A percentile compares a stretch with the other conserved stretches of the same genome.
Conservation (phyloP, 2,888 invertebrate species). For the Venustoraphidia nigricollis region DNA sequence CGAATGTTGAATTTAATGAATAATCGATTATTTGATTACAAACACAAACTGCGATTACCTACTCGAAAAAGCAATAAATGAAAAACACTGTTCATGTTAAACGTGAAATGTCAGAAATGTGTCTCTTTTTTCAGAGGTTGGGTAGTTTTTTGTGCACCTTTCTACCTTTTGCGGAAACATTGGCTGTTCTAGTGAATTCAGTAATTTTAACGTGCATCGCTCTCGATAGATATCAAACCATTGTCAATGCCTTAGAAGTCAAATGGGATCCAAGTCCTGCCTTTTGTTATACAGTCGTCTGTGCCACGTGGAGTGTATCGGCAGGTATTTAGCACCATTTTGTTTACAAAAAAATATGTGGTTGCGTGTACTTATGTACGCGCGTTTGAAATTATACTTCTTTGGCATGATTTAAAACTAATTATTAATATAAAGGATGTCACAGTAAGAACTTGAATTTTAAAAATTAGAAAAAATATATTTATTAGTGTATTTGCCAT, state of each 20-base stretch:
- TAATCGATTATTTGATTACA: no score
- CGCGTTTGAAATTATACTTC: no score
- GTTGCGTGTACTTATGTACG: no score
- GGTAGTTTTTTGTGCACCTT: constrained; percentile 32
- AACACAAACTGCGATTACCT: no score
- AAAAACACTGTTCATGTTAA: background rate
- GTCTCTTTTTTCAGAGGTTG: constrained; percentile 23
- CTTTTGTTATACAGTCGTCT: constrained; percentile 22
- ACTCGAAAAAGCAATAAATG: no score
- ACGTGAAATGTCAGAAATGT: background rate
- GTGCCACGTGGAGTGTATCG: constrained; percentile 26
- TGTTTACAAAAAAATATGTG: no score
- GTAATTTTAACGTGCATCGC: constrained; percentile 36
- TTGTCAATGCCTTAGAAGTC: constrained; percentile 26
- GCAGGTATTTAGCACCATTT: constrained; percentile 17
- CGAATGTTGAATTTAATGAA: no score
- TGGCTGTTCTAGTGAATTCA: constrained; percentile 34
- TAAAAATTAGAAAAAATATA: no score
- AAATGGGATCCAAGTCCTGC: constrained; percentile 29
- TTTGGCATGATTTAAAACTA: no score
- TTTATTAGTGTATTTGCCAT: no score
- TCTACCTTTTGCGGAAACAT: constrained; percentile 33
- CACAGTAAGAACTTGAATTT: no score
- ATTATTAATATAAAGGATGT: no score
- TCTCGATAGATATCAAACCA: constrained; percentile 35